Base-by-base conservation (phyloP, 2,113 vertebrate genomes). In the Channa maculata region DNA sequence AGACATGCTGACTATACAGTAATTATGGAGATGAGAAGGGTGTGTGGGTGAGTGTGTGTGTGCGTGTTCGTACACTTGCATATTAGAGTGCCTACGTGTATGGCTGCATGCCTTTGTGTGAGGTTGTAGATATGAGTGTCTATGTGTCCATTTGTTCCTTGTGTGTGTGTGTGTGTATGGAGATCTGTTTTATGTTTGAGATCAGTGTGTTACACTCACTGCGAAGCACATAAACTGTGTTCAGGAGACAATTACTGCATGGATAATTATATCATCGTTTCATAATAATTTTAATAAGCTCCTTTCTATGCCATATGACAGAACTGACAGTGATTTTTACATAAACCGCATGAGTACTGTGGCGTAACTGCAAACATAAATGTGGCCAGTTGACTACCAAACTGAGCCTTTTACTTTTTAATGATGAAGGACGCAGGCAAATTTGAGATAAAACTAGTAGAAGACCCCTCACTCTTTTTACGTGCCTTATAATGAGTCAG, bases 21-120 rank as follows among this genome's bases (percentile, higher is more conserved):
- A 89, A 92, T 93, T 91, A 92, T 93, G 91, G 79, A 91, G 84
- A 93, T 91, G 84, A 89, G 81, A 69, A 50, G 71, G 37, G 79
- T 68, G 65, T 63, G 79, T 84, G 72, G 55, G 65, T 52, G 44
- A 49, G 45, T 48, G 71, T 15, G 64, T 38, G 34, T 62, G 64
- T 68, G 39, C 53, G 66, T 79, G 43, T 65, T 43, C 8, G 4
- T 45, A 70, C 55, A 71, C 52, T 65, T 38, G 37, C 33, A 46
- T 72, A 59, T 64, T 13, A 50, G 5, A 52, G 52, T 55, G 54
- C 15, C 41, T 73, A 54, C 2, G 5, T 75, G 63, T 82, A 55
- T 63, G 59, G 13, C 41, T 62, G 43, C 2, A 36, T 76, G 48
- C 12, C 34, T 61, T 6, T 57, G 11, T 61, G 49, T 37, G 60